Conservation (phyloP, 2,888 invertebrate species). For the Dioctria linearis region DNA sequence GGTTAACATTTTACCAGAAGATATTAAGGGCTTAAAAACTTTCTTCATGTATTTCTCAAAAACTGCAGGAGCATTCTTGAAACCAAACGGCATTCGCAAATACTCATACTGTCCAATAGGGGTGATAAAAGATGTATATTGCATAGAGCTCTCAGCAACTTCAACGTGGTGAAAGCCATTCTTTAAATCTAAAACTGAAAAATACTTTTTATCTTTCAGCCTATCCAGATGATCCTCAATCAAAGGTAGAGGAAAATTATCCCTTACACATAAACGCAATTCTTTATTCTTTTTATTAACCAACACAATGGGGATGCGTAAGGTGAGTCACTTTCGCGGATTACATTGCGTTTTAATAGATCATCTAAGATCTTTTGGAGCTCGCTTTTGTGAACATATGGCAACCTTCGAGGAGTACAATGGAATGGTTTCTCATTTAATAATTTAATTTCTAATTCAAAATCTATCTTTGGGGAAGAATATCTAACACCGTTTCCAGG, state of each 20-base stretch:
- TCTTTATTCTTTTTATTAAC: no score
- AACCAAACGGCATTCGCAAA: slow-evolving; percentile 58
- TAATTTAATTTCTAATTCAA: slow-evolving; percentile 12
- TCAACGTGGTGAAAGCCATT: slow-evolving; percentile 60
- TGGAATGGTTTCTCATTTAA: slow-evolving; percentile 6
- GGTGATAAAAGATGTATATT: slow-evolving; percentile 60
- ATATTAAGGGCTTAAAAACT: slow-evolving; percentile 58
- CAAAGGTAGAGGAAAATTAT: slow-evolving; percentile 58
- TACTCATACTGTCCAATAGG: slow-evolving; percentile 59
- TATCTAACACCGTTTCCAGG: neutral
- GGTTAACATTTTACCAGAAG: slow-evolving; percentile 56
- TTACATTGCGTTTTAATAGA: no score
- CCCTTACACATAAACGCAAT: no score
- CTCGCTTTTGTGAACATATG: slow-evolving; percentile 18
- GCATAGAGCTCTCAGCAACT: slow-evolving; percentile 56
- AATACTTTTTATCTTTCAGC: slow-evolving; percentile 58
- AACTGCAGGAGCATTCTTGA: slow-evolving; percentile 56
- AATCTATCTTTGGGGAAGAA: neutral
- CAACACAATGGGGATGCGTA: no score
- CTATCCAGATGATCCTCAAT: slow-evolving; percentile 58
- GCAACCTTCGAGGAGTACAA: slow-evolving; percentile 35
- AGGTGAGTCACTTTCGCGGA: no score
- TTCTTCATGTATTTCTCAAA: slow-evolving; percentile 58
- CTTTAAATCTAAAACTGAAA: slow-evolving; percentile 57
- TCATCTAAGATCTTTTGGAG: no score